Percentiles rank a stretch among this genome's conserved stretches.
phyloP scores from a whole-genome alignment of 2,797 vertebrate genomes.

The Eidolon dupreanum region DNA sequence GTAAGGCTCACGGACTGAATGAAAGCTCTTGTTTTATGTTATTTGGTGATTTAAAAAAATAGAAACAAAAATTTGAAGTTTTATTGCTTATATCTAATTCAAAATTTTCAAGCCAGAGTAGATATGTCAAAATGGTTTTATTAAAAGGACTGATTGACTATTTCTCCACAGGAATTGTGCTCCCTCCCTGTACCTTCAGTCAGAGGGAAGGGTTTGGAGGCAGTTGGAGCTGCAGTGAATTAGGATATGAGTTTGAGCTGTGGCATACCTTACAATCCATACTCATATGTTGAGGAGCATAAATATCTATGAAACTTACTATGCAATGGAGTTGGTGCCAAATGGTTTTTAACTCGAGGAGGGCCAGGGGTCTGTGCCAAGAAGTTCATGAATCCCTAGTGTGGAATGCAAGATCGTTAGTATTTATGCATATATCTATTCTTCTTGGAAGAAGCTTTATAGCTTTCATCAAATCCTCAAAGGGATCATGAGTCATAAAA shows the following conservation, averaged over 20 bases:
- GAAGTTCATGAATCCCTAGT: not conserved
- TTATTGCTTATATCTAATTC: not conserved
- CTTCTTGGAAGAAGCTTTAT: not conserved
- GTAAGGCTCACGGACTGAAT: not conserved
- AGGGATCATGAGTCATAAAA: not conserved
- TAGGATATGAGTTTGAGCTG: not conserved
- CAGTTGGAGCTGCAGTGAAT: not conserved
- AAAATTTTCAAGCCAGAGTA: not conserved
- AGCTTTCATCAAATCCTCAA: constrained; percentile 13
- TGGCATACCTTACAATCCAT: not conserved
- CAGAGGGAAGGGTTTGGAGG: not conserved
- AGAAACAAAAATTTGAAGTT: not conserved
- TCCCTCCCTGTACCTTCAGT: not conserved
- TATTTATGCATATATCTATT: not conserved
- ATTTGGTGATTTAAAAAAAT: not conserved
- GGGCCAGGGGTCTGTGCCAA: not conserved
- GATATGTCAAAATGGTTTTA: not conserved
- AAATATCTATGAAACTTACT: not conserved
- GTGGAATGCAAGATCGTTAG: not conserved
- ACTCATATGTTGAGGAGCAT: not conserved
- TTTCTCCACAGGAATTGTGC: not conserved
- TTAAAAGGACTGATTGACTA: not conserved
- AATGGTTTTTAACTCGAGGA: not conserved
- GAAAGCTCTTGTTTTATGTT: not conserved
- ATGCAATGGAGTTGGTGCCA: not conserved